Evolutionary conservation across 2,888 invertebrate species (phyloP).

Genomic region (Synergus itoensis): DNA sequence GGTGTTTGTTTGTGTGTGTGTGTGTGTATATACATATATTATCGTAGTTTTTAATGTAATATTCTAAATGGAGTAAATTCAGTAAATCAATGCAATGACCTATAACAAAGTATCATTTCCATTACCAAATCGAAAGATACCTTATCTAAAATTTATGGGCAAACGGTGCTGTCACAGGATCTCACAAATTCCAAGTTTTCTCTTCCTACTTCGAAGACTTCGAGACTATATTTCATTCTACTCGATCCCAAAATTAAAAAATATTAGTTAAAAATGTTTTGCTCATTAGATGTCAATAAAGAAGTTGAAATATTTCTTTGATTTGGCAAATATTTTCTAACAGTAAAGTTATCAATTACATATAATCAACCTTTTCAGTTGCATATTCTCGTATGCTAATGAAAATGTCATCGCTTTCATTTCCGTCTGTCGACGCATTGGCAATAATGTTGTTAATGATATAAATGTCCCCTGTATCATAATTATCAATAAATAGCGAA

Average conservation of each 20-base stretch:
- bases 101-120: conserved; percentile 15
- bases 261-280: not conserved
- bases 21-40: not conserved
- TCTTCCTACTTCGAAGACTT: not conserved
- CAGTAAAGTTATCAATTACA: conserved; percentile 4
- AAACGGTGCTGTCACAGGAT: conserved; percentile 17
- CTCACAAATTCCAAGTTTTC: not conserved
- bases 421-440: conserved; percentile 17
- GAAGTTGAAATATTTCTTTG: not conserved
- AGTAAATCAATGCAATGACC: conserved; percentile 7
- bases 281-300: not conserved
- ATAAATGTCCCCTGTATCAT: not conserved
- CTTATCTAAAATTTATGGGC: conserved; percentile 27
- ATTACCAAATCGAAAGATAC: conserved; percentile 16
- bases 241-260: too few species aligned
- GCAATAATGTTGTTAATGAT: conserved; percentile 3
- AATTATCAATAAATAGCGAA: too few species aligned
- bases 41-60: not conserved
- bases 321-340: not conserved
- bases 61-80: not conserved
- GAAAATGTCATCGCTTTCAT: conserved; percentile 20
- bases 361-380: not conserved
- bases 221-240: not conserved
- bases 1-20: not conserved
- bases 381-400: conserved; percentile 5